Percentiles rank a stretch among this genome's conserved stretches.
Evolutionary conservation across 1,140 invertebrate species (phyloP).

Genomic region (Apis florea): DNA sequence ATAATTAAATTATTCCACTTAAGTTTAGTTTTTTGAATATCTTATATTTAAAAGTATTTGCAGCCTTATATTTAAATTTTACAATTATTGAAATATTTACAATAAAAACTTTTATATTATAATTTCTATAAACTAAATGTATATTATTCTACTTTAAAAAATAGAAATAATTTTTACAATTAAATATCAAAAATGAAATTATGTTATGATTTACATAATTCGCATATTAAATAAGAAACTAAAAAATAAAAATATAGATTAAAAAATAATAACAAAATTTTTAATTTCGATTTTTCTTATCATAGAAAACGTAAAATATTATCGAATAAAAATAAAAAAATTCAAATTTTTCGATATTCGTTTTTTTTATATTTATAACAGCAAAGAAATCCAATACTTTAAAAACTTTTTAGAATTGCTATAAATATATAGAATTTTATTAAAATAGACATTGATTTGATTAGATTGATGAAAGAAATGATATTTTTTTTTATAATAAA

Average conservation of each 20-base stretch:
- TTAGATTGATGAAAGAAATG: neutral
- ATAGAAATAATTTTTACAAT: neutral
- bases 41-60: slow-evolving; percentile 2
- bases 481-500: neutral
- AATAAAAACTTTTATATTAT: neutral
- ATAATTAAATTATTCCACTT: neutral
- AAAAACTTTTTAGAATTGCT: neutral
- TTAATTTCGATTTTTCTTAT: neutral
- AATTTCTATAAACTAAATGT: too few species aligned
- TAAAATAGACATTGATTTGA: neutral
- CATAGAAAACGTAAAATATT: neutral
- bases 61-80: neutral
- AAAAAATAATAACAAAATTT: too few species aligned
- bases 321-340: neutral
- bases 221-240: neutral
- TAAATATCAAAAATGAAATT: neutral
- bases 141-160: neutral
- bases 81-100: neutral
- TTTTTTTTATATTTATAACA: neutral
- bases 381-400: too few species aligned
- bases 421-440: neutral
- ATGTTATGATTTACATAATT: neutral
- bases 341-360: neutral
- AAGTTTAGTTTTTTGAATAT: neutral
- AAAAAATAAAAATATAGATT: neutral